phyloP scores from a whole-genome alignment of 2,888 invertebrate species.

The Syrphus vitripennis region DNA sequence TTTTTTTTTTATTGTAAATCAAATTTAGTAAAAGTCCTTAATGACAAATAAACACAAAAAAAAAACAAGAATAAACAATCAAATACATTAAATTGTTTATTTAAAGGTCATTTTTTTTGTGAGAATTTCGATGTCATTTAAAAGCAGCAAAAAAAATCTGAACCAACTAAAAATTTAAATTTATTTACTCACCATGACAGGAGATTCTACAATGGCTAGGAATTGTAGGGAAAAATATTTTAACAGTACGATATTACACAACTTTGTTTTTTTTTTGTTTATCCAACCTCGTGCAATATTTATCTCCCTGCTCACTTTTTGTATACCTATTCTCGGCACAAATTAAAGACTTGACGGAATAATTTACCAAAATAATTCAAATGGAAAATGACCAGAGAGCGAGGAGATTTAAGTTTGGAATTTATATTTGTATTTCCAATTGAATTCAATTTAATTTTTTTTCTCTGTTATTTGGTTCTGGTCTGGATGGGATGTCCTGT shows the following conservation, averaged over 20 bases:
- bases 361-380: conserved; percentile 68
- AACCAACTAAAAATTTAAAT: background rate
- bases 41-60: conserved; percentile 1
- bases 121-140: conserved; percentile 25
- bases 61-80: background rate
- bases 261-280: conserved; percentile 12
- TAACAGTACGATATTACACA: conserved; percentile 43
- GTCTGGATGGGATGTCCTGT: conserved; percentile 3
- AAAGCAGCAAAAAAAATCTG: conserved; percentile 1
- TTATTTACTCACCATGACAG: conserved; percentile 33
- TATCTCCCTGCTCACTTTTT: background rate
- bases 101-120: conserved; percentile 52
- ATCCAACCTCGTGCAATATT: background rate
- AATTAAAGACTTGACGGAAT: conserved; percentile 54
- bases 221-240: conserved; percentile 3
- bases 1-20: background rate
- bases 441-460: conserved; percentile 18
- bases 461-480: background rate
- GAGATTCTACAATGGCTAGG: too few relatives aligned
- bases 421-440: conserved; percentile 44
- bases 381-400: conserved; percentile 35
- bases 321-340: conserved; percentile 19
- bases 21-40: conserved; percentile 16
- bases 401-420: conserved; percentile 36
- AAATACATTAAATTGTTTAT: conserved; percentile 40